Conservation (phyloP, 2,113 vertebrate genomes). For the Paramormyrops kingsleyae region DNA sequence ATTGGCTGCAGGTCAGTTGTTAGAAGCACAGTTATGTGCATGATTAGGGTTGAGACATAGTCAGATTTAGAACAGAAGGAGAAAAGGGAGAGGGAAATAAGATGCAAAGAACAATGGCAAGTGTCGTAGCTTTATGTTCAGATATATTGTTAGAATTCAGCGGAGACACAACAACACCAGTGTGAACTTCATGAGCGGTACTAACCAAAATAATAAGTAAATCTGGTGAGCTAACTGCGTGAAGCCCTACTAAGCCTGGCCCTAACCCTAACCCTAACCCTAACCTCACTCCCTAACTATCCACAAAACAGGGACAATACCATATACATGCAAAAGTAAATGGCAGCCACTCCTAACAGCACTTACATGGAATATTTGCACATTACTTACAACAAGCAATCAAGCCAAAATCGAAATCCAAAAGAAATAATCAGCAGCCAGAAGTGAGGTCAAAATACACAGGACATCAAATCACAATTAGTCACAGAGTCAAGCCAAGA, state of each 20-base stretch:
- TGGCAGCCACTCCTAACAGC: not conserved
- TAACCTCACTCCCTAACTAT: not conserved
- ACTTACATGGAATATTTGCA: not conserved
- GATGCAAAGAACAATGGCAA: not conserved
- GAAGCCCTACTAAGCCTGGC: not conserved
- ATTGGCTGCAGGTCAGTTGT: not conserved
- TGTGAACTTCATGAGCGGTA: not conserved
- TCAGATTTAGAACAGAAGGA: not conserved
- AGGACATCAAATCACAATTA: not conserved
- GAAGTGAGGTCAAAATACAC: not conserved
- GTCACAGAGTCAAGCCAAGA: too few relatives aligned
- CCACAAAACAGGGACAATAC: not conserved
- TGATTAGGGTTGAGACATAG: not conserved
- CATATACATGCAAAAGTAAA: not conserved
- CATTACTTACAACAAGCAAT: not conserved
- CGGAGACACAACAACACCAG: not conserved
- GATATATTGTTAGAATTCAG: not conserved
- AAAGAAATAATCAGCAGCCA: not conserved
- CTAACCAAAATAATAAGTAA: not conserved
- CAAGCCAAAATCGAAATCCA: not conserved
- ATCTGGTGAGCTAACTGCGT: not conserved
- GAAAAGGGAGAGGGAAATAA: not conserved
- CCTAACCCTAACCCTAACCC: too few relatives aligned
- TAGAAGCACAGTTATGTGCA: not conserved
- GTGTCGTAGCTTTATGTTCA: not conserved